Base-by-base conservation (phyloP, 2,797 vertebrate species). In the Poeciliopsis infans region DNA sequence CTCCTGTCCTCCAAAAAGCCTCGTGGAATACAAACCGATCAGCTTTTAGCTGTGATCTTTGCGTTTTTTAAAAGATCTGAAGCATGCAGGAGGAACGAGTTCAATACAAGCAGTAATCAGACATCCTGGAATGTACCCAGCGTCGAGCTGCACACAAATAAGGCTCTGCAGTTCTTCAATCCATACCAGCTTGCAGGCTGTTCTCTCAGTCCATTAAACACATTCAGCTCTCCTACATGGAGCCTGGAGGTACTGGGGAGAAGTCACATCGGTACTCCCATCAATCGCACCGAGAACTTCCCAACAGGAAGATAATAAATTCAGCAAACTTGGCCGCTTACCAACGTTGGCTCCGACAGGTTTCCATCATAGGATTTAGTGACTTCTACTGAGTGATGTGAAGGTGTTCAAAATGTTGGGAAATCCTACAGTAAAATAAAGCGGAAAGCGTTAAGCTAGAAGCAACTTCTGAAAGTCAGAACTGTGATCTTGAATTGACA, bases 201-300 rank as follows among this genome's bases (percentile, higher is more conserved):
- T 66, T 66, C 61, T 36, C 33, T 36, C 33, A 66, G 33, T 66
- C 18, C 61, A 66, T 66, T 66, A 66, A 66, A 66, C 61, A 39
- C 61, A 66, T 39, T 36, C 61, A 39, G 18, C 33, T 66, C 61
- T 36, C 33, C 31, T 20, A 4, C 33, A 20, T 4, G 61, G 33
- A 10, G 33, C 16, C 31, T 66, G 33, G 33, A 68, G 36, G 36
- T 41, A 25, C 64, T 25, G 64, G 36, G 41, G 36, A 39, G 36
- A 23, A 39, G 33, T 68, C 18, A 41, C 18, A 68, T 68, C 36
- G 39, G 36, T 23, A 0, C 36, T 68, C 20, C 64, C 20, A 68
- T 68, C 64, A 12, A 68, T 39, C 18, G 20, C 8, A 39, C 36
- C 4, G 20, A 68, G 64, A 41, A 36, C 20, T 68, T 68, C 64